Conservation (phyloP, 2,888 invertebrate genomes). For the Thymelicus acteon region DNA sequence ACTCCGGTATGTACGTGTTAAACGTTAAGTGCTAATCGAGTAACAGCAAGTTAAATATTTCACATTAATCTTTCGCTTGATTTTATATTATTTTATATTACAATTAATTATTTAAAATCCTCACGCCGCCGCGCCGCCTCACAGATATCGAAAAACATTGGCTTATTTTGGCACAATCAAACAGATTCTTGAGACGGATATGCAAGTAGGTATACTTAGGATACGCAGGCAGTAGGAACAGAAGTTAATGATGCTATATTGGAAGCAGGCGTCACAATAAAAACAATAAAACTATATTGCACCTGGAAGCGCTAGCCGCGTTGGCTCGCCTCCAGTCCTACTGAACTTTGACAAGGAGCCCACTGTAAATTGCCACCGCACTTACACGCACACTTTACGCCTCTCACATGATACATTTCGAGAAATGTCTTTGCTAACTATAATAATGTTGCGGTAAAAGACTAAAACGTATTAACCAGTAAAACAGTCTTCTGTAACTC, state of each 20-base stretch:
- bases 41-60: not conserved
- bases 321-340: constrained; percentile 80
- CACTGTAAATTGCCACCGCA: constrained; percentile 62
- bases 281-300: constrained; percentile 47
- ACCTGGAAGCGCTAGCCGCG: constrained; percentile 76
- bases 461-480: not conserved
- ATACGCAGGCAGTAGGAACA: not conserved
- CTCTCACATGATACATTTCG: constrained; percentile 13
- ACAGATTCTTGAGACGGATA: not conserved
- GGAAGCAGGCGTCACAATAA: constrained; percentile 33
- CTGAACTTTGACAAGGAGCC: constrained; percentile 80
- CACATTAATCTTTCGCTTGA: no score
- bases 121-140: not conserved
- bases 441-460: not conserved
- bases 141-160: not conserved
- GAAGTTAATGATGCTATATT: constrained; percentile 35
- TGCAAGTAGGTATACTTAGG: not conserved
- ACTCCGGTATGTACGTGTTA: not conserved
- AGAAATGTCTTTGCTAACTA: constrained; percentile 5
- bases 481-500: not conserved
- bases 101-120: not conserved
- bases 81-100: no score
- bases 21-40: not conserved
- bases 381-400: constrained; percentile 30
- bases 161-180: not conserved